Conservation (phyloP, 2,113 vertebrate genomes). For the Etheostoma cragini region DNA sequence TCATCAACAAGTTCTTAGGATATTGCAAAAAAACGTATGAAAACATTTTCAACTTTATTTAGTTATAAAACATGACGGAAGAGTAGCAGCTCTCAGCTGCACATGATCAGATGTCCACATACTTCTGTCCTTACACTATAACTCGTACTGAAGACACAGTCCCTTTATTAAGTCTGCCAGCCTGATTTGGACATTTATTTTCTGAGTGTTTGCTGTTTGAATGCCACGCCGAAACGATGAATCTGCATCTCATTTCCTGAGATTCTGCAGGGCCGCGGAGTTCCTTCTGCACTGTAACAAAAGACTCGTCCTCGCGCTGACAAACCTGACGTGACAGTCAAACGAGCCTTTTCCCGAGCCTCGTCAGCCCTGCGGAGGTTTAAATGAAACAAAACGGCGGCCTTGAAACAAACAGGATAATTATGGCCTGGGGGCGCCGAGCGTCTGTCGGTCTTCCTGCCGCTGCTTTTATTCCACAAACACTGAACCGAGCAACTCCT, state of each 20-base stretch:
- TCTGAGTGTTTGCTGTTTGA: too few species aligned
- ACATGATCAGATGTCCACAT: too few species aligned
- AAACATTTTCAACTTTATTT: too few species aligned
- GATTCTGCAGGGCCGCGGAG: slow-evolving; percentile 16
- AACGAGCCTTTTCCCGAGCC: slow-evolving; percentile 66
- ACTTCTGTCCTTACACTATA: too few species aligned
- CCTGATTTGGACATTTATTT: too few species aligned
- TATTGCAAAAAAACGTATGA: too few species aligned
- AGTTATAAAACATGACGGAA: too few species aligned
- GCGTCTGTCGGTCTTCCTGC: slow-evolving; percentile 58
- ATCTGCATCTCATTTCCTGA: slow-evolving; percentile 27
- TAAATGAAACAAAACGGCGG: slow-evolving; percentile 77
- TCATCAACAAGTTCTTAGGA: too few species aligned
- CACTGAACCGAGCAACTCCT: slow-evolving; percentile 54
- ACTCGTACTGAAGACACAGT: too few species aligned
- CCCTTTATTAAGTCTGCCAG: too few species aligned
- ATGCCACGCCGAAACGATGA: slow-evolving; percentile 1
- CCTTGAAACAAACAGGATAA: slow-evolving; percentile 82
- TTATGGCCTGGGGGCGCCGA: slow-evolving; percentile 75
- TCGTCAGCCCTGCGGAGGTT: slow-evolving; percentile 73
- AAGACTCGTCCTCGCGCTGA: slow-evolving; percentile 54
- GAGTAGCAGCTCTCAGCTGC: too few species aligned
- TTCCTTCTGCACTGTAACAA: slow-evolving; percentile 37
- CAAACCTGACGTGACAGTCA: slow-evolving; percentile 78
- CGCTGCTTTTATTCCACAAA: slow-evolving; percentile 65